Conservation (phyloP, 2,797 vertebrate species). For the Rhinogobio ventralis region DNA sequence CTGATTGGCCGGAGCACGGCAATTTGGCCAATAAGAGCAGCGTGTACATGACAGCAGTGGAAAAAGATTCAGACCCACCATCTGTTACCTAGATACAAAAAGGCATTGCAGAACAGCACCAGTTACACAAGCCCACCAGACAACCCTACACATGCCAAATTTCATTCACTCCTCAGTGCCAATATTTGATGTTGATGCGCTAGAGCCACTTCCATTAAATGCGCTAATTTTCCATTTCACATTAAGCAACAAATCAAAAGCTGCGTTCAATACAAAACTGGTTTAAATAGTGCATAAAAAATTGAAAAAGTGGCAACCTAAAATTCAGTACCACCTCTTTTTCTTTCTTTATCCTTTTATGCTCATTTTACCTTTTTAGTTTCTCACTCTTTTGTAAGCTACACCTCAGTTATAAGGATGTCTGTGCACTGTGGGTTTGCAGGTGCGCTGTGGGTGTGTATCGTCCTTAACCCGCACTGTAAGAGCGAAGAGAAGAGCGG, state of each 20-base stretch:
- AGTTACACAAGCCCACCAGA: slow-evolving; percentile 43
- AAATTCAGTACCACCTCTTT: slow-evolving; percentile 1
- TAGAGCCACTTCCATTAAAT: slow-evolving; percentile 44
- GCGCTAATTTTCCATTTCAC: slow-evolving; percentile 37
- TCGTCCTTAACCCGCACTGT: slow-evolving; percentile 97
- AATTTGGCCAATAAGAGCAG: slow-evolving; percentile 51
- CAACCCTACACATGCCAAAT: slow-evolving; percentile 51
- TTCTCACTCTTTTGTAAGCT: neutral
- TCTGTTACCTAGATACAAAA: slow-evolving; percentile 60
- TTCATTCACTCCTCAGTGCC: slow-evolving; percentile 18
- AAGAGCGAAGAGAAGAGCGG: slow-evolving; percentile 94
- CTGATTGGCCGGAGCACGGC: slow-evolving; percentile 21
- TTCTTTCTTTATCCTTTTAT: neutral
- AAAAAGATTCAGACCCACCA: slow-evolving; percentile 47
- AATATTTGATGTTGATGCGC: slow-evolving; percentile 49
- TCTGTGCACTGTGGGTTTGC: slow-evolving; percentile 40
- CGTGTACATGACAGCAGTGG: slow-evolving; percentile 45
- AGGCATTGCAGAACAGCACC: slow-evolving; percentile 23
- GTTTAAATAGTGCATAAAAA: neutral
- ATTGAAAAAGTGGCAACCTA: neutral
- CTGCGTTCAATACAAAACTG: neutral
- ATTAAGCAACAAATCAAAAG: slow-evolving; percentile 37
- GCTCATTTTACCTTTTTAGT: neutral
- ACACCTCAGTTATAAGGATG: slow-evolving; percentile 32
- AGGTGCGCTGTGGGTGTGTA: slow-evolving; percentile 98